Base-by-base conservation (phyloP, 2,113 vertebrate genomes). In the Suricata suricatta region DNA sequence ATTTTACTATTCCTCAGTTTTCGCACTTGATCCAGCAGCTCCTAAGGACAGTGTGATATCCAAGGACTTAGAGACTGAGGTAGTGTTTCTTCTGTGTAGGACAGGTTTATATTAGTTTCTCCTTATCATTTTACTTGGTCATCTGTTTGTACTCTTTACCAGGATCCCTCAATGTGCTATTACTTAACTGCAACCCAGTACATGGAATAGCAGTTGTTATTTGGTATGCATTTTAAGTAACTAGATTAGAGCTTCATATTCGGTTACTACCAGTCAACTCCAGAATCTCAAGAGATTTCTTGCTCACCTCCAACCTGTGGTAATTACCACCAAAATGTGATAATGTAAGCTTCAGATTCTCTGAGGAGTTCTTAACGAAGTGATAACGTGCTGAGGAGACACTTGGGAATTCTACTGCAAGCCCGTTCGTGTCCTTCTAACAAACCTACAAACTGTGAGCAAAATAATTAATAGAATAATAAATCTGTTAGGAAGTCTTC, bases 301-400 rank as follows among this genome's bases (percentile, higher is more conserved):
- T 66, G 76, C 79, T 98, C 90, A 95, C 89, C 69, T 97, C 54
- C 90, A 14, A 97, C 95, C 33, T 2, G 1, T 92, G 77, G 27
- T 83, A 91, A 97, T 96, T 94, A 95, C 83, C 15, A 92, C 86
- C 96, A 77, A 96, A 97, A 98, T 54, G 85, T 96, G 95, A 93
- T 97, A 95, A 96, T 85, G 50, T 90, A 92, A 93, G 90, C 88
- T 97, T 98, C 72, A 85, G 60, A 94, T 90, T 84, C 80, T 97
- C 89, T 93, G 94, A 88, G 84, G 97, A 96, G 72, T 95, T 96
- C 96, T 95, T 97, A 93, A 81, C 29, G 90, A 98, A 98, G 97
- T 92, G 71, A 88, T 93, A 92, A 71, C 77, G 96, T 98, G 35
- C 90, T 76, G 86, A 95, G 91, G 84, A 97, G 97, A 88, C 96